Evolutionary conservation across 2,113 vertebrate species (phyloP), one percentile per base, ranked within the genome.

Genomic region (Nipponia nippon): DNA sequence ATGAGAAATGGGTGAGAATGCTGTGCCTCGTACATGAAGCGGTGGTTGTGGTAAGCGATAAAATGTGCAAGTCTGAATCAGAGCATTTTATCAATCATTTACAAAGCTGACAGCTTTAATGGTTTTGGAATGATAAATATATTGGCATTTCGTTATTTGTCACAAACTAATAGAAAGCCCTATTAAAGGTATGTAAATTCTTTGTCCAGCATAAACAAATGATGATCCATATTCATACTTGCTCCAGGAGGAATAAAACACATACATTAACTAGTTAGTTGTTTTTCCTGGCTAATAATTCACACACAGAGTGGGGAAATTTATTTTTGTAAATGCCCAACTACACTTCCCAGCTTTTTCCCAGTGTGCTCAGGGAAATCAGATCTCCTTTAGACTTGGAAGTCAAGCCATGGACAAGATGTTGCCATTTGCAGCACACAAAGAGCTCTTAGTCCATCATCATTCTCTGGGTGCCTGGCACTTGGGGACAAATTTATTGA

Each of bases 81-180:
- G 11, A 65, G 82, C 21, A 55, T 73, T 87, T 70, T 42, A 88
- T 61, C 82, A 93, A 85, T 63, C 86, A 73, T 87, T 86, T 85
- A 46, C 53, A 90, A 95, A 96, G 66, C 17, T 89, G 79, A 79
- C 83, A 93, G 46, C 40, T 69, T 62, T 88, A 89, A 83, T 47
- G 52, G 13, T 38, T 53, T 90, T 52, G 55, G 67, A 78, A 87
- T 17, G 21, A 81, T 56, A 36, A 90, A 89, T 75, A 76, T 32
- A 90, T 50, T 40, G 90, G 38, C 78, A 90, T 53, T 79, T 88
- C 8, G n/a, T 87, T 84, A 88, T 76, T 89, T 89, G 38, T 86
- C 93, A 94, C 52, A 80, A 83, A 95, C 23, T 93, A 96, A 92
- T 52, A 94, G 52, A 79, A 96, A 95, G 62, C 50, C 38, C 76